Evolutionary conservation across 2,888 invertebrate species (phyloP).

Genomic region (Tenthredo amoena): DNA sequence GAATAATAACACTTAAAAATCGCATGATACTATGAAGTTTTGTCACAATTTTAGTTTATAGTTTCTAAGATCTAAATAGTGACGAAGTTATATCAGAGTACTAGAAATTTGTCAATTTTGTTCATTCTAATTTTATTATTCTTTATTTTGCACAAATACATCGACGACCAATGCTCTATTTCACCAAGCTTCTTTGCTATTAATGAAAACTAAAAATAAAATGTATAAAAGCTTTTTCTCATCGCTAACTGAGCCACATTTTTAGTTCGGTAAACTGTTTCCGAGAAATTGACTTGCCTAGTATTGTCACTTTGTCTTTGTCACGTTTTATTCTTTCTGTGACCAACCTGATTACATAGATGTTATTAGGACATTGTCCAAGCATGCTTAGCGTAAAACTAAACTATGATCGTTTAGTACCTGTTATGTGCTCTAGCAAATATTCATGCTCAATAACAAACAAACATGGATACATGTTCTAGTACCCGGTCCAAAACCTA

Average conservation of each 20-base stretch:
- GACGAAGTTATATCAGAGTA: background rate
- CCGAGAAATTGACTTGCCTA: background rate
- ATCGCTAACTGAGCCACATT: background rate
- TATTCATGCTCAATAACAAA: conserved; percentile 25
- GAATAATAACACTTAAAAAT: conserved; percentile 81
- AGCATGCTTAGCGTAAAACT: conserved; percentile 47
- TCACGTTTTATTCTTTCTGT: background rate
- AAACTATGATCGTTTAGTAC: conserved; percentile 38
- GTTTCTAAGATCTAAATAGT: conserved; percentile 8
- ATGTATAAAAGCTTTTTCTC: background rate
- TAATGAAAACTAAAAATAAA: background rate
- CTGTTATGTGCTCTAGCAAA: conserved; percentile 26
- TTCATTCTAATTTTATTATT: background rate
- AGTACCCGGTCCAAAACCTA: conserved; percentile 3
- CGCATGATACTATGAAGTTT: conserved; percentile 15
- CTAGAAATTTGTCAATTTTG: conserved; percentile 18
- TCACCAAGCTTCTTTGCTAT: conserved; percentile 13
- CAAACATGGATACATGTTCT: background rate
- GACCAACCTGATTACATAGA: background rate
- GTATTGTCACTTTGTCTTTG: conserved; percentile 39
- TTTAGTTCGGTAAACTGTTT: background rate
- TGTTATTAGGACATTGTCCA: conserved; percentile 31
- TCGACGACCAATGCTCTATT: conserved; percentile 16
- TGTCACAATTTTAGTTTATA: background rate
- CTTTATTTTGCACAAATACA: background rate